These are phyloP conservation scores for Tiphia femorata DNA, from an alignment of 2,888 invertebrate species.

Conservation along the genomic window DNA sequence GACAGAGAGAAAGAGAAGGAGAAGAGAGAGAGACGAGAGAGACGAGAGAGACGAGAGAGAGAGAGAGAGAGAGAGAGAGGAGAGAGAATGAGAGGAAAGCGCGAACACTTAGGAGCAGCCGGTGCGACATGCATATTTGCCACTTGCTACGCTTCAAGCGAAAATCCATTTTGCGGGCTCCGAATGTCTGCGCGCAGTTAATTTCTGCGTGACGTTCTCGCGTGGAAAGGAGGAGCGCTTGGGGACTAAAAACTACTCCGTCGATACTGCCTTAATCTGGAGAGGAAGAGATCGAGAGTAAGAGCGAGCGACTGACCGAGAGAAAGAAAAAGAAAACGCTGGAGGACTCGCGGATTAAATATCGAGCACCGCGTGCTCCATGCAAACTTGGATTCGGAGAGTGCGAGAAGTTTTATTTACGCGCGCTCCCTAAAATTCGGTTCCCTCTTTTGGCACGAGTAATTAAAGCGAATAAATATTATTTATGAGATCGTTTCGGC, in stretches of 20 bases:
- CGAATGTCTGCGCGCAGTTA: neutral
- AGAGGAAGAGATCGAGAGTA: neutral
- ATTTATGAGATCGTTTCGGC: neutral
- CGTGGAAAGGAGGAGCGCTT: neutral
- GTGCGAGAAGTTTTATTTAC: too few species aligned
- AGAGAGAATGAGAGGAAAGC: constrained; percentile 2
- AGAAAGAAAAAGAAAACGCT: constrained; percentile 4
- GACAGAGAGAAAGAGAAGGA: neutral
- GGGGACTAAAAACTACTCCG: neutral
- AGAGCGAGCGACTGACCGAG: neutral
- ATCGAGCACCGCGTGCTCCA: too few species aligned
- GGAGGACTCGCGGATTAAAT: too few species aligned
- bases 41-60: neutral
- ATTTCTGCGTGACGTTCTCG: neutral
- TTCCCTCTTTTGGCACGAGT: too few species aligned
- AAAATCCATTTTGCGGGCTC: constrained; percentile 3
- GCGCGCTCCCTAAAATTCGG: too few species aligned
- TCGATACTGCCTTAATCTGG: too few species aligned
- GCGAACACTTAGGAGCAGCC: constrained; percentile 6
- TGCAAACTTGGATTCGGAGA: too few species aligned
- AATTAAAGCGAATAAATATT: too few species aligned
- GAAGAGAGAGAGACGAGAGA: neutral
- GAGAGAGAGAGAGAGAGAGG: constrained; percentile 1
- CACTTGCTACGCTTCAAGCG: neutral
- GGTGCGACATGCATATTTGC: constrained; percentile 8